These are phyloP conservation scores for Oryctolagus cuniculus DNA, from an alignment of 2,113 vertebrate genomes.

Conservation along the genomic window DNA sequence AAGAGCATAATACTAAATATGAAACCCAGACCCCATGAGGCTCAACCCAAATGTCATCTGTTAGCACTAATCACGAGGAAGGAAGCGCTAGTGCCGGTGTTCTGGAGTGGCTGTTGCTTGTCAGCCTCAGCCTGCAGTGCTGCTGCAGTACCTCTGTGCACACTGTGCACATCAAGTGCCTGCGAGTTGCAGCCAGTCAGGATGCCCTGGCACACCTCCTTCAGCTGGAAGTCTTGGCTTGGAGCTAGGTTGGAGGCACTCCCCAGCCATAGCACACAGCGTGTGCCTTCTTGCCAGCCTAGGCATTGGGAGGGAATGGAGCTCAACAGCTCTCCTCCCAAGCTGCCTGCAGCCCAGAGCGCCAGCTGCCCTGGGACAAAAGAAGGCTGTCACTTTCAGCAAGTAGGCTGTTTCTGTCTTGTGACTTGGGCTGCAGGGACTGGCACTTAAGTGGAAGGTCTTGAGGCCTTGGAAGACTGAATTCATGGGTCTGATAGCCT, in stretches of 20 bases:
- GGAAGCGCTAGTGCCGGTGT: neutral
- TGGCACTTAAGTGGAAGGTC: conserved; percentile 41
- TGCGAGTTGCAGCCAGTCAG: conserved; percentile 15
- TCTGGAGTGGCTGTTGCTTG: conserved; percentile 41
- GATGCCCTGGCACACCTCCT: conserved; percentile 42
- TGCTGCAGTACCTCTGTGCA: neutral
- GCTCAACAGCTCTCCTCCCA: neutral
- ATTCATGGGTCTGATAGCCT: conserved; percentile 54
- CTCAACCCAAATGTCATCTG: neutral
- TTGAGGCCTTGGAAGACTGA: conserved; percentile 42
- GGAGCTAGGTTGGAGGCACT: conserved; percentile 40
- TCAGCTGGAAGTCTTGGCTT: conserved; percentile 55
- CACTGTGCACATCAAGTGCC: neutral
- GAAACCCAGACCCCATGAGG: neutral
- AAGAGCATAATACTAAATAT: conserved; percentile 32
- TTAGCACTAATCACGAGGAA: neutral
- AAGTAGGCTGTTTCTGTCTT: conserved; percentile 58
- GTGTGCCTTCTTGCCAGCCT: conserved; percentile 47
- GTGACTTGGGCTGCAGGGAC: conserved; percentile 28
- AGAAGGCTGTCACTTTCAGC: conserved; percentile 50
- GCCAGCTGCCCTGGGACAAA: conserved; percentile 31
- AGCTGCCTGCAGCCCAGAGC: neutral
- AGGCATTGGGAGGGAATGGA: neutral
- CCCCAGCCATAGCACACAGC: conserved; percentile 40
- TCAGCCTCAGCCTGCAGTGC: conserved; percentile 30